Base-by-base conservation (phyloP, 2,797 vertebrate genomes). In the Poecilia gillii region DNA sequence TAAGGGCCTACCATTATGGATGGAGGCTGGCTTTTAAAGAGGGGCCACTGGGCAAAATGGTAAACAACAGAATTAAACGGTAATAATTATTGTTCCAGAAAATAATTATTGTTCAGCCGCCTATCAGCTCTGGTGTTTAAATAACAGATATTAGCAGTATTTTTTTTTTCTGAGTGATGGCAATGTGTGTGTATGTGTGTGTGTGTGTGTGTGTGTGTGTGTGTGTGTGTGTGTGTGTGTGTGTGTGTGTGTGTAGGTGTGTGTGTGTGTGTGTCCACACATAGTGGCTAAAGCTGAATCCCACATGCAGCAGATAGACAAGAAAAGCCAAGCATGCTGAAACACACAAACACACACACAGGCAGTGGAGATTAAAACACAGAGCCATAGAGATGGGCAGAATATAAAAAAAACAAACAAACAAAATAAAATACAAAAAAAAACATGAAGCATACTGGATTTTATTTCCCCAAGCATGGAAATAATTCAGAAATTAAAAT, bases 81-180 rank as follows among this genome's bases (percentile, higher is more conserved):
- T 93, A 95, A 95, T 95, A 95, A 94, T 93, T 93, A 92, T 94
- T 94, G 91, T 93, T 89, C 84, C 90, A 73, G 89, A 91, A 93
- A 94, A 93, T 95, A 94, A 94, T 95, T 96, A 96, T 95, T 95
- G 91, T 89, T 94, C 87, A 93, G 90, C 89, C 31, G 80, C 91
- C 91, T 92, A 94, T 92, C 93, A 92, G 84, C 88, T 74, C 81
- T 90, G 87, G 86, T 90, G 89, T 93, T 95, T 94, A 95, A 95
- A 95, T 95, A 96, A 94, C 72, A 74, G 80, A 88, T 88, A 92
- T 91, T 90, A 90, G 88, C 83, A 45, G 76, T 36, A 41, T 76
- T 85, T 85, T 84, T 85, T 84, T 84, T 78, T 43, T 39, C 28
- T 57, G 16, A 68, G 47, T 64, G 57, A 81, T 76, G 76, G 62